A percentile compares a stretch with the other conserved stretches of the same genome.
These are phyloP conservation scores for Abscondita cerata DNA, from an alignment of 2,888 invertebrate species.

Conservation along the genomic window DNA sequence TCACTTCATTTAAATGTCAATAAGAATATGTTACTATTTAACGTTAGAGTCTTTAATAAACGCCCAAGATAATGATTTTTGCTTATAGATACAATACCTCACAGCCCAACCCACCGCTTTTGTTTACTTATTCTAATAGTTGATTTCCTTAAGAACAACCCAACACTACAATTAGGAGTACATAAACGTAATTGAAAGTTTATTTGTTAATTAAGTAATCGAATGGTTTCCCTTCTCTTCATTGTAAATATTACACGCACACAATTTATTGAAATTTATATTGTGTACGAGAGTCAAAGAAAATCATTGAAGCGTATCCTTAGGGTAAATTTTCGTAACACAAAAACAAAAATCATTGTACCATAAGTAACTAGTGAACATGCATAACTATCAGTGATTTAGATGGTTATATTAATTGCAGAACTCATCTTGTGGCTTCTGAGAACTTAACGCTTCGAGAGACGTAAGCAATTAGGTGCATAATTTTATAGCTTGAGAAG, in stretches of 20 bases:
- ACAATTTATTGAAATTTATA: background rate
- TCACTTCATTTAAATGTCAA: no score
- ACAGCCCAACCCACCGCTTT: conserved; percentile 48
- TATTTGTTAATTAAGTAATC: conserved; percentile 55
- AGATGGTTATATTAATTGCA: conserved; percentile 51
- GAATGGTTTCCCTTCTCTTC: conserved; percentile 32
- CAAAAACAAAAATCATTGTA: conserved; percentile 24
- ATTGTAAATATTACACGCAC: background rate
- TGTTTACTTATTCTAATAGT: conserved; percentile 49
- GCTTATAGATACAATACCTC: no score
- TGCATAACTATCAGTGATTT: conserved; percentile 42
- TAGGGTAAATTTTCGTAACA: conserved; percentile 20
- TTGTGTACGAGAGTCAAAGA: conserved; percentile 2
- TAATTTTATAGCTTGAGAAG: conserved; percentile 57
- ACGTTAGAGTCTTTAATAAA: no score
- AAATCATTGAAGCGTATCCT: conserved; percentile 12
- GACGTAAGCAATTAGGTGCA: conserved; percentile 59
- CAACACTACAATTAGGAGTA: conserved; percentile 55
- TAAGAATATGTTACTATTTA: no score
- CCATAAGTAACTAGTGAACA: conserved; percentile 29
- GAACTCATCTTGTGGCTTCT: conserved; percentile 52
- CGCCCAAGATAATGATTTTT: no score
- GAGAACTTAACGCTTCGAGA: conserved; percentile 56
- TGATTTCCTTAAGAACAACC: conserved; percentile 57
- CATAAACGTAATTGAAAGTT: conserved; percentile 50